These are phyloP conservation scores for Apis laboriosa DNA, from an alignment of 1,140 invertebrate species.

Conservation along the genomic window DNA sequence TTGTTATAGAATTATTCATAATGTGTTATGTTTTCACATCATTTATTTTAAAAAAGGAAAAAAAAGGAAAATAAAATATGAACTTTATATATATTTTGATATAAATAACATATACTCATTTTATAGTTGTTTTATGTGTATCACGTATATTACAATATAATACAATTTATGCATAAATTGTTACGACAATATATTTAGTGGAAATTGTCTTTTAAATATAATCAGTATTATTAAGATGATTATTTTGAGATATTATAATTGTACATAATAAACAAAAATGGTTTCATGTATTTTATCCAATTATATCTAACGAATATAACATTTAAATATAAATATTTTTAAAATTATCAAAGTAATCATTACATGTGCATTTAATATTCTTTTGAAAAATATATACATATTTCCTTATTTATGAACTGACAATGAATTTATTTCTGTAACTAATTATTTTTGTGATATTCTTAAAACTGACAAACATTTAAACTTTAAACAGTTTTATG, in stretches of 20 bases:
- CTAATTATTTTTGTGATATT: background rate
- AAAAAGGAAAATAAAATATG: constrained; percentile 5
- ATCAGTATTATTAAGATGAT: background rate
- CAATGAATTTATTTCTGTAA: background rate
- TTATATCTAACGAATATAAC: background rate
- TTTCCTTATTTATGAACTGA: background rate
- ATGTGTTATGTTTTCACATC: background rate
- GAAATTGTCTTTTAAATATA: background rate
- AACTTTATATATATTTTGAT: background rate
- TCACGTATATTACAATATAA: constrained; percentile 22
- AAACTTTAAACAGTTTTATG: background rate
- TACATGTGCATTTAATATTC: background rate
- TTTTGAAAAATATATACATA: background rate
- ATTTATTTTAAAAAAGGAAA: background rate
- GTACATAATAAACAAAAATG: background rate
- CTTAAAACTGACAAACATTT: background rate
- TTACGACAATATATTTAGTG: background rate
- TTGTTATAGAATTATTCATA: background rate
- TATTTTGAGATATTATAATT: constrained; percentile 13
- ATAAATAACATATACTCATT: constrained; percentile 10
- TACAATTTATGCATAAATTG: constrained; percentile 17
- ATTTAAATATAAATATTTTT: background rate
- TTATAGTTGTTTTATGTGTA: constrained; percentile 3
- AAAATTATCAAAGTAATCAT: background rate
- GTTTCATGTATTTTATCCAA: background rate